Evolutionary conservation across 2,797 vertebrate genomes (phyloP).

Genomic region (Micrastur ruficollis): DNA sequence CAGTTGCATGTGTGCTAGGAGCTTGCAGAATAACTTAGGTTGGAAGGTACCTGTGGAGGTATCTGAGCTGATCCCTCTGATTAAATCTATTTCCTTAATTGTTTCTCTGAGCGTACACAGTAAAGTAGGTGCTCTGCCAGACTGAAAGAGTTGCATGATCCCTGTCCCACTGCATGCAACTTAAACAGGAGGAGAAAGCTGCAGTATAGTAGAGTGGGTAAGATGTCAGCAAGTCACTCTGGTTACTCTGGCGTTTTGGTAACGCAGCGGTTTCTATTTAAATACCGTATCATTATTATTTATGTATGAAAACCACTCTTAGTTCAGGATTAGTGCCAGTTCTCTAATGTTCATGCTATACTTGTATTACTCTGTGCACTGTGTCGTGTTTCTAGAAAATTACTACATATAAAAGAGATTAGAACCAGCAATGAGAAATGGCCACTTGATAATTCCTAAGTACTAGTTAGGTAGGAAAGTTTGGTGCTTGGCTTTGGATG

Average conservation of each 20-base stretch:
- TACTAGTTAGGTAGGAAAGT: background rate
- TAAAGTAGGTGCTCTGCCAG: background rate
- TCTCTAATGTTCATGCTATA: background rate
- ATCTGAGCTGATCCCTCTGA: background rate
- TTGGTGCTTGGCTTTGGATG: background rate
- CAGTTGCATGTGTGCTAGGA: background rate
- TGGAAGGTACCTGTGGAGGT: background rate
- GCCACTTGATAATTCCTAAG: background rate
- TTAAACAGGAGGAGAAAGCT: background rate
- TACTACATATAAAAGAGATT: background rate
- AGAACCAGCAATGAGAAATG: background rate
- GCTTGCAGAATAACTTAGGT: background rate
- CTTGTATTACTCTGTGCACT: background rate
- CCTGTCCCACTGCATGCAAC: background rate
- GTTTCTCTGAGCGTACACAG: background rate
- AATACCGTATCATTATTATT: background rate
- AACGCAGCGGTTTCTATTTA: background rate
- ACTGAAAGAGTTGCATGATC: background rate
- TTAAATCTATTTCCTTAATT: background rate
- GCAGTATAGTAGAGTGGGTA: background rate
- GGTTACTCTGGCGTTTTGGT: background rate
- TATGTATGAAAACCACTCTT: constrained; percentile 8
- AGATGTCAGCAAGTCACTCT: background rate
- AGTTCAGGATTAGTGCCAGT: constrained; percentile 13
- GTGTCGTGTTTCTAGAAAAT: background rate